Percentiles rank a stretch among this genome's conserved stretches.
Conservation (phyloP, 2,113 vertebrate genomes). For the human (Homo sapiens) region DNA sequence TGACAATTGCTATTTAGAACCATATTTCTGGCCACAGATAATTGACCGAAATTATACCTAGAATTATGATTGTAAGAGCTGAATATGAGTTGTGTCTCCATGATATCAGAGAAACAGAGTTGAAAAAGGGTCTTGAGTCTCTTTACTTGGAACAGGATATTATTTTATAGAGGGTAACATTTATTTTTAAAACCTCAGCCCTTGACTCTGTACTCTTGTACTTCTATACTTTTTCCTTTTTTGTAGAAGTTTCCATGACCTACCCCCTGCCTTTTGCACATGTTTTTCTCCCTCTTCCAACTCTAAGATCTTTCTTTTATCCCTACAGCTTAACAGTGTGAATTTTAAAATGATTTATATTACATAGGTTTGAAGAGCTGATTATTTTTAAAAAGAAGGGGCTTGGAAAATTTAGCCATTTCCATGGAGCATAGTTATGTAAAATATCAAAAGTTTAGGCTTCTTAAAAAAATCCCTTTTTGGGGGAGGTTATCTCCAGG, state of each 20-base stretch:
- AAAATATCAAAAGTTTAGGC: background rate
- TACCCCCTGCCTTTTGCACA: slow-evolving; percentile 8
- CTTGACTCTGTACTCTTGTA: background rate
- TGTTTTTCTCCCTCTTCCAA: slow-evolving; percentile 29
- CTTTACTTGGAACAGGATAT: background rate
- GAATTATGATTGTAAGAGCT: background rate
- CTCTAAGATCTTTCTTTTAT: slow-evolving; percentile 48
- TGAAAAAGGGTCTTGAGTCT: background rate
- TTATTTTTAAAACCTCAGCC: slow-evolving; percentile 49
- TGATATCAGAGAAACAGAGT: background rate
- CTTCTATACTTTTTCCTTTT: background rate
- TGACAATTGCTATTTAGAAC: background rate
- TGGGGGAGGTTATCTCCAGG: background rate
- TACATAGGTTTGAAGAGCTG: slow-evolving; percentile 2
- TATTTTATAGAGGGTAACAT: slow-evolving; percentile 30
- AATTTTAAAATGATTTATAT: slow-evolving; percentile 55
- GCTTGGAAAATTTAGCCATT: slow-evolving; percentile 15
- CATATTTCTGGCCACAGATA: background rate
- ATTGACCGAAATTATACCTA: background rate
- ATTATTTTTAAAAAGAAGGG: slow-evolving; percentile 54
- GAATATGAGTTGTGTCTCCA: background rate
- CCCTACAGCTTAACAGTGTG: background rate
- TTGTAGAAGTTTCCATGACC: background rate
- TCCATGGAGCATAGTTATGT: background rate
- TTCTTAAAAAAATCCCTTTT: background rate